A percentile compares a stretch with the other conserved stretches of the same genome.
Conservation (phyloP, 2,888 invertebrate genomes). For the Achlya flavicornis region DNA sequence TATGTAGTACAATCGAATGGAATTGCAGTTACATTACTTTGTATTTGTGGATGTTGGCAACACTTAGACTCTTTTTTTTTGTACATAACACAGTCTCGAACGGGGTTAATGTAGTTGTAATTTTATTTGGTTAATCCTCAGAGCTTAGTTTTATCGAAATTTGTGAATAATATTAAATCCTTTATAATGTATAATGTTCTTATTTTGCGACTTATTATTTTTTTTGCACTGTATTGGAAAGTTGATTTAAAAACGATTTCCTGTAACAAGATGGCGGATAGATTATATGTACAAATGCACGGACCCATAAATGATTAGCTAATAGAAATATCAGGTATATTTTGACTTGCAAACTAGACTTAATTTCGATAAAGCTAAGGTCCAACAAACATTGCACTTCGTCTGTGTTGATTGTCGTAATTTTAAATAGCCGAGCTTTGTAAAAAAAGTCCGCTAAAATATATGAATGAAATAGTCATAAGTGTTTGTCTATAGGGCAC, state of each 20-base stretch:
- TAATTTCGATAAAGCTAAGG: slow-evolving; percentile 9
- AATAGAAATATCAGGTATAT: not conserved
- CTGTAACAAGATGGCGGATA: no score
- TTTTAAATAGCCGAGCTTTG: slow-evolving; percentile 48
- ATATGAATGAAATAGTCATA: slow-evolving; percentile 35
- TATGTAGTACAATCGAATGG: slow-evolving; percentile 37
- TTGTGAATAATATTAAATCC: not conserved
- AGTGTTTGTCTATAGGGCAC: slow-evolving; percentile 35
- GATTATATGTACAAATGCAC: no score
- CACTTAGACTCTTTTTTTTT: slow-evolving; percentile 45
- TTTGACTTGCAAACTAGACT: not conserved
- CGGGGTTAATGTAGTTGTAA: slow-evolving; percentile 50
- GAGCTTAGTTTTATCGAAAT: slow-evolving; percentile 9
- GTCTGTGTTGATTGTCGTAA: slow-evolving; percentile 56
- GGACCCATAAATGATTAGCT: no score
- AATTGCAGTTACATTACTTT: slow-evolving; percentile 53
- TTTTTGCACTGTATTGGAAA: no score
- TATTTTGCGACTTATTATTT: no score
- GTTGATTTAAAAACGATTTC: no score
- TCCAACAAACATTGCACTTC: slow-evolving; percentile 38
- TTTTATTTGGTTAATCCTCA: slow-evolving; percentile 43
- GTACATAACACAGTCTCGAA: slow-evolving; percentile 65
- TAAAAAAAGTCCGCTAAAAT: slow-evolving; percentile 45
- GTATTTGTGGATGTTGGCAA: slow-evolving; percentile 50
- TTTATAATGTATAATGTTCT: not conserved